These are phyloP conservation scores for Augochlorella aurata DNA, from an alignment of 2,888 invertebrate species.

Conservation along the genomic window DNA sequence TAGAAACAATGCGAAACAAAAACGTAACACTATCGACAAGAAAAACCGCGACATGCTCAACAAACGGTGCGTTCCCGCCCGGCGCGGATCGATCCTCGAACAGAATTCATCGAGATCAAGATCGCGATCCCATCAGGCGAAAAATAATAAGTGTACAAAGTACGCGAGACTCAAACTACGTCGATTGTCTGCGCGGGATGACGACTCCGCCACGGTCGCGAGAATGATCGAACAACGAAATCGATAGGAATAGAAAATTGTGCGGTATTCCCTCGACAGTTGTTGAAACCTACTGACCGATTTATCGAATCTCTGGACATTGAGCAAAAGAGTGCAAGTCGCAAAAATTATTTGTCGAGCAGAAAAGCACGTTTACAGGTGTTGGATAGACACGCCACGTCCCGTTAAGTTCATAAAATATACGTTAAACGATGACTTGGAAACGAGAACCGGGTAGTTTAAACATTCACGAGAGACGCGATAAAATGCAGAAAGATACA, in stretches of 20 bases:
- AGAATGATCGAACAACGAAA: neutral
- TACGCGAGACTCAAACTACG: constrained; percentile 25
- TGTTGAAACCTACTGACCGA: neutral
- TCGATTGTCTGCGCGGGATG: constrained; percentile 3
- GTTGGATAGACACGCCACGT: no score
- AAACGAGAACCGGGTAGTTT: no score
- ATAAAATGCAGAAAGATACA: no score
- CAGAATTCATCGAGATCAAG: neutral
- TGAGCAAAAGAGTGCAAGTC: no score
- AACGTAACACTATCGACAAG: constrained; percentile 74
- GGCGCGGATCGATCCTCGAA: constrained; percentile 1
- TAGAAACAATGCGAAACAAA: constrained; percentile 78
- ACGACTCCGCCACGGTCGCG: constrained; percentile 39
- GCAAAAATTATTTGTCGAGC: no score
- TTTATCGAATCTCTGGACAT: no score
- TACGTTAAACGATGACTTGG: no score
- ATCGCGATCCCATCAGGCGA: constrained; percentile 13
- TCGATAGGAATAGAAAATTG: no score
- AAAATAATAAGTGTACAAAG: constrained; percentile 49
- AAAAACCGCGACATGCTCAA: constrained; percentile 71
- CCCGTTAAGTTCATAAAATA: no score
- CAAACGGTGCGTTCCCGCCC: constrained; percentile 53
- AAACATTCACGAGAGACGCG: no score
- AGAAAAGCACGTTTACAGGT: no score
- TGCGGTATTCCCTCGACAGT: neutral